phyloP scores from a whole-genome alignment of 2,113 vertebrate genomes.

The Colinus virginianus region DNA sequence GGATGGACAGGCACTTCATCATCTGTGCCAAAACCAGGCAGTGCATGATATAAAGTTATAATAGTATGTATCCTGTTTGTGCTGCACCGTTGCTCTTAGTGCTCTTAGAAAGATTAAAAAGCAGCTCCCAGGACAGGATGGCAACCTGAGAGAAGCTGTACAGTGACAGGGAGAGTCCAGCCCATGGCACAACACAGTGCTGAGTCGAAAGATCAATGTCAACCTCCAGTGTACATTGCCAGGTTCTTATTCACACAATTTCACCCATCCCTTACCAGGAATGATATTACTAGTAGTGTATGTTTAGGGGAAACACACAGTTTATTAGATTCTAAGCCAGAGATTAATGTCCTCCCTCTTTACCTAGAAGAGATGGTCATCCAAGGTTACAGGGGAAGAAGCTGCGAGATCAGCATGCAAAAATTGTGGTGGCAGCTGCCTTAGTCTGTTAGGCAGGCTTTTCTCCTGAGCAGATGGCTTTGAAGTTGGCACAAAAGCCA shows the following conservation, averaged over 20 bases:
- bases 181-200: not conserved
- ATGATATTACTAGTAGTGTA: not conserved
- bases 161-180: not conserved
- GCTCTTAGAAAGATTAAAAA: constrained; percentile 7
- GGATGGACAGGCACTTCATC: not conserved
- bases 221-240: not conserved
- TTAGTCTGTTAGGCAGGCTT: constrained; percentile 68
- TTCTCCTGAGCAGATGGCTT: constrained; percentile 54
- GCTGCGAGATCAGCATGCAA: constrained; percentile 58
- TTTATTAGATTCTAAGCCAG: constrained; percentile 60
- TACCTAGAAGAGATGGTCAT: constrained; percentile 80
- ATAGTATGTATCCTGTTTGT: not conserved
- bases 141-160: constrained; percentile 15
- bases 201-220: not conserved
- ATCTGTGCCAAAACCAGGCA: not conserved
- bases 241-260: not conserved
- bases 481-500: constrained; percentile 43
- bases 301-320: constrained; percentile 3
- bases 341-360: constrained; percentile 70
- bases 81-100: constrained; percentile 2
- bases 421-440: constrained; percentile 68
- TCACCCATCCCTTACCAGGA: not conserved
- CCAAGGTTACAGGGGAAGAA: constrained; percentile 66
- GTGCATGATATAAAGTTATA: constrained; percentile 5
- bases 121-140: not conserved